A percentile compares a stretch with the other conserved stretches of the same genome.
Evolutionary conservation across 2,113 vertebrate species (phyloP).

Genomic region (Corythornis madagascariensis): DNA sequence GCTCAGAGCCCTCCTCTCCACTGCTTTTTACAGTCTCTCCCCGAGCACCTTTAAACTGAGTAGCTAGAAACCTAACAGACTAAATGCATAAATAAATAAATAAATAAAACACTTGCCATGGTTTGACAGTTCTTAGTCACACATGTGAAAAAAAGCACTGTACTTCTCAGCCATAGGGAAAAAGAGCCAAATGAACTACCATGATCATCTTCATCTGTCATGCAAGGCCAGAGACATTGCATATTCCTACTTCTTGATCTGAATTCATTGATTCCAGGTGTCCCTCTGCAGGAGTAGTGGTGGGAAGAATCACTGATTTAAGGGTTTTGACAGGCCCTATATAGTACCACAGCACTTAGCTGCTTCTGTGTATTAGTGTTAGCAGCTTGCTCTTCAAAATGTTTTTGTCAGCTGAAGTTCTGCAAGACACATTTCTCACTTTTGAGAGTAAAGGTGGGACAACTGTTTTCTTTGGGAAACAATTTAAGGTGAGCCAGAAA

Average conservation of each 20-base stretch:
- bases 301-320: neutral
- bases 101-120: neutral
- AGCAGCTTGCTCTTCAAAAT: neutral
- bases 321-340: constrained; percentile 3
- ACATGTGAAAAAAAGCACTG: neutral
- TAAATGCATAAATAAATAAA: neutral
- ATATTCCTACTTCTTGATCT: neutral
- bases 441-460: neutral
- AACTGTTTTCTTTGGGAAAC: neutral
- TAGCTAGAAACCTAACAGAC: neutral
- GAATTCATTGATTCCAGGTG: constrained; percentile 17
- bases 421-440: neutral
- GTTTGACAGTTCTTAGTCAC: neutral
- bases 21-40: neutral
- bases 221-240: neutral
- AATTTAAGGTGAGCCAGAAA: neutral
- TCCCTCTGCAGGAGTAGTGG: neutral
- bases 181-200: neutral
- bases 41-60: neutral
- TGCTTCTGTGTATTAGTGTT: neutral
- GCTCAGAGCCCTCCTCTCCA: neutral
- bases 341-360: neutral
- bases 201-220: neutral
- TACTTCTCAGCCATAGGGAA: neutral
- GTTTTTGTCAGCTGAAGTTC: neutral